Base-by-base conservation (phyloP, 1,140 invertebrate species). In the Cydia splendana region DNA sequence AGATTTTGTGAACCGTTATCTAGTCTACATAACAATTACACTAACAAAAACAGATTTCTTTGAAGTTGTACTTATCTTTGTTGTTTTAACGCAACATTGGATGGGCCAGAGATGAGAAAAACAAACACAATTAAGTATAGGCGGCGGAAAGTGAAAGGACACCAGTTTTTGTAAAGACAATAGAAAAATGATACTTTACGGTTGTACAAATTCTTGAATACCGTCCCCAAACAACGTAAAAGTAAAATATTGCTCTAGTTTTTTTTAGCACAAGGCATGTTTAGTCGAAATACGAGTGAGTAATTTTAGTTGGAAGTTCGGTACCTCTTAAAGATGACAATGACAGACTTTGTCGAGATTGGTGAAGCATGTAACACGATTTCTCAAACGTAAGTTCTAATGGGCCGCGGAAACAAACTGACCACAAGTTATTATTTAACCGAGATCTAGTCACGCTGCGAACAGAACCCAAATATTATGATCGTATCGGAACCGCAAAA, bases 381-480 rank as follows among this genome's bases (percentile, higher is more conserved):
- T 88, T 88, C 67, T 87, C 82, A 88, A 84, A 80, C 75, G 79
- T 45, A 76, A 51, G 67, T 79, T 80, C 73, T 77, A 84, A 84
- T 65, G 62, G 18, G 75, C 74, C 80, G 57, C 45, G 34, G 28
- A 75, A 74, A n/a, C 6, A 53, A 74, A 81, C 80, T 77, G 75
- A 88, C 87, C 89, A 78, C 87, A 90, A 88, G 80, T 84, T 82
- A 90, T 89, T 86, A 85, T 82, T 87, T 87, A 86, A 81, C 80
- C 71, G 57, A 78, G 80, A 77, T 79, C 77, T 78, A 81, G 84
- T 86, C 79, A 85, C 82, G 81, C 24, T 75, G 30, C 28, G 67
- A 42, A 30, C 30, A 7, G 67, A 81, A 85, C 86, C 87, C 86
- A 90, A 91, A 84, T 87, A 84, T 87, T 86, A 85, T 78, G 78